A percentile compares a stretch with the other conserved stretches of the same genome.
Evolutionary conservation across 2,113 vertebrate genomes (phyloP).

Genomic region (Trichomycterus rosablanca): DNA sequence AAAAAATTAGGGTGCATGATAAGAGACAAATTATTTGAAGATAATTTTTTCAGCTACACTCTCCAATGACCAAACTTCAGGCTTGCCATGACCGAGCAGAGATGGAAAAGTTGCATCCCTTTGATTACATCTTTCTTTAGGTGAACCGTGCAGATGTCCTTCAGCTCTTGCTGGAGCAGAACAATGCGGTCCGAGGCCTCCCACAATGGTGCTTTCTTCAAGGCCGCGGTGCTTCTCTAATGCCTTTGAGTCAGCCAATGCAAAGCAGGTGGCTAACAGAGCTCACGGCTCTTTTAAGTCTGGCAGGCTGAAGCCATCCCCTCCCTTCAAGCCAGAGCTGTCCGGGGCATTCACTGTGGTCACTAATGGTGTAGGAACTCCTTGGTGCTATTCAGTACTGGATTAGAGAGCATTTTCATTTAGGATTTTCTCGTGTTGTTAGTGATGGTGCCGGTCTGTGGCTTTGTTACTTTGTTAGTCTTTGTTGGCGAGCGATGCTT

Average conservation of each 20-base stretch:
- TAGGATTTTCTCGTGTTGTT: conserved; percentile 56
- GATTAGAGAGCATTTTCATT: conserved; percentile 66
- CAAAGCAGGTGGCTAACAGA: conserved; percentile 70
- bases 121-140: conserved; percentile 72
- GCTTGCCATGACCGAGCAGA: conserved; percentile 27
- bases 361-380: conserved; percentile 63
- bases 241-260: conserved; percentile 60
- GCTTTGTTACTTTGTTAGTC: conserved; percentile 40
- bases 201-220: conserved; percentile 70
- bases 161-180: conserved; percentile 58
- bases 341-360: conserved; percentile 58
- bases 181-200: conserved; percentile 69
- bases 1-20: no score
- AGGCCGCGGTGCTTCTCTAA: conserved; percentile 66
- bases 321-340: conserved; percentile 52
- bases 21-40: no score
- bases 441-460: conserved; percentile 34
- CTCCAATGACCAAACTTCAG: no score
- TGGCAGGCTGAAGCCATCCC: conserved; percentile 53
- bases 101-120: conserved; percentile 21
- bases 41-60: no score
- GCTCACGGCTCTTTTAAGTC: conserved; percentile 60
- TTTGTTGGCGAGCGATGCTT: conserved; percentile 27
- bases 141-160: conserved; percentile 73
- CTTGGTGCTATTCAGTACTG: conserved; percentile 66